phyloP scores from a whole-genome alignment of 2,888 invertebrate species.

The Pinctada fucata region DNA sequence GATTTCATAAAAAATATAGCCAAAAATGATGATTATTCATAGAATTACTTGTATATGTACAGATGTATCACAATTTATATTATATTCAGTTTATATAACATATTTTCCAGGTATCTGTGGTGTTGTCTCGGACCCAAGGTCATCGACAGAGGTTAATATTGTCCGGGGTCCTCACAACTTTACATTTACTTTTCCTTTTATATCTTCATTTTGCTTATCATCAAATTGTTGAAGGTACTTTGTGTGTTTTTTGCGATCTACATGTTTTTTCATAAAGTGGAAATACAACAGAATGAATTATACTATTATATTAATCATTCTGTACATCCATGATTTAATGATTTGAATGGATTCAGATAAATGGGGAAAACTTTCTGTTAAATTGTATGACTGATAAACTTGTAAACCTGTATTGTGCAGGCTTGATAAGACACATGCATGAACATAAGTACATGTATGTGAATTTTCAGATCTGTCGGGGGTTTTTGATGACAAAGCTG shows the following conservation, averaged over 20 bases:
- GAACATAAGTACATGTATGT: too few relatives aligned
- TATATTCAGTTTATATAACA: neutral
- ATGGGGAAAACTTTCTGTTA: too few relatives aligned
- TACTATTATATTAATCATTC: too few relatives aligned
- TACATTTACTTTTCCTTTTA: conserved; percentile 77
- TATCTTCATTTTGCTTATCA: conserved; percentile 79
- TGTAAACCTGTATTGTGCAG: too few relatives aligned
- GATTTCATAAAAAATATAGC: neutral
- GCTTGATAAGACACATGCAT: too few relatives aligned
- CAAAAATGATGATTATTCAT: neutral
- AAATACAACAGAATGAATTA: too few relatives aligned
- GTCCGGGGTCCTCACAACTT: conserved; percentile 66
- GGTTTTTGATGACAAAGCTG: too few relatives aligned
- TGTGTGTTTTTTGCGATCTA: neutral
- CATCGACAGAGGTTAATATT: conserved; percentile 75
- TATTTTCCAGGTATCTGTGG: conserved; percentile 69
- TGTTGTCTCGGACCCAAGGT: conserved; percentile 74
- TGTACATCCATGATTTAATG: too few relatives aligned
- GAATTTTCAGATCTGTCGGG: too few relatives aligned
- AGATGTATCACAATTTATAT: neutral
- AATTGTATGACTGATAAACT: too few relatives aligned
- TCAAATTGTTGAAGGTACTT: conserved; percentile 76
- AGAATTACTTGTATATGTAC: neutral
- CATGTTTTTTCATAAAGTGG: neutral
- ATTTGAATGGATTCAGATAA: too few relatives aligned